Percentiles rank a stretch among this genome's conserved stretches.
Conservation (phyloP, 2,888 invertebrate species). For the Hirtodrosophila trivittata region DNA sequence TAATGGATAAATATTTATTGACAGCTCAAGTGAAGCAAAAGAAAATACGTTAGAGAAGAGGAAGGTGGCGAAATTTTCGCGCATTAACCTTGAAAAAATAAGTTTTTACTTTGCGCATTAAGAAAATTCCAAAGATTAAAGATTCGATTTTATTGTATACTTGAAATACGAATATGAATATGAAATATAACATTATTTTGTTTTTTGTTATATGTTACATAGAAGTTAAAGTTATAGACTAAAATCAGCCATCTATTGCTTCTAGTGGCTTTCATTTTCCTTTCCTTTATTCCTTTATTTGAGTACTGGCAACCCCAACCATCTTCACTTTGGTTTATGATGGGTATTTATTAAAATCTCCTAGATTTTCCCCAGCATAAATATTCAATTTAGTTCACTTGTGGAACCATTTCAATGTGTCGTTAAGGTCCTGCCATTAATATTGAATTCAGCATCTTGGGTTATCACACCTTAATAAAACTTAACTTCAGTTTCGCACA, state of each 20-base stretch:
- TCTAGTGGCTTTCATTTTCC: too few species aligned
- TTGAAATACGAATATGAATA: too few species aligned
- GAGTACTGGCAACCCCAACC: too few species aligned
- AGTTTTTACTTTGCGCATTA: too few species aligned
- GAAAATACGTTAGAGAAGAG: slow-evolving; percentile 3
- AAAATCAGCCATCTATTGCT: too few species aligned
- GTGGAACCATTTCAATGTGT: neutral
- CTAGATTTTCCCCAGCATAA: neutral
- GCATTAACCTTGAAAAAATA: slow-evolving; percentile 26
- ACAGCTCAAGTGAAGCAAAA: slow-evolving; percentile 51
- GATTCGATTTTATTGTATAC: too few species aligned
- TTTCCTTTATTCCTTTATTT: too few species aligned
- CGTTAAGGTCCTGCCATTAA: neutral
- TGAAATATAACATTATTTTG: too few species aligned
- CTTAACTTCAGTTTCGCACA: neutral
- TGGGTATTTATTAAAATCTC: neutral
- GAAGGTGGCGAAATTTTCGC: slow-evolving; percentile 28
- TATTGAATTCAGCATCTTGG: slow-evolving; percentile 9
- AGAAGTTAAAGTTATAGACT: too few species aligned
- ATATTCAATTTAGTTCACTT: slow-evolving; percentile 28
- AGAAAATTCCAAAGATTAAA: too few species aligned
- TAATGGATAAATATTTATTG: slow-evolving; percentile 70
- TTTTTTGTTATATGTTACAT: too few species aligned
- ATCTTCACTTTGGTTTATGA: neutral
- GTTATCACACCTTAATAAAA: slow-evolving; percentile 57